Base-by-base conservation (phyloP, 2,797 vertebrate genomes). In the Esox lucius region DNA sequence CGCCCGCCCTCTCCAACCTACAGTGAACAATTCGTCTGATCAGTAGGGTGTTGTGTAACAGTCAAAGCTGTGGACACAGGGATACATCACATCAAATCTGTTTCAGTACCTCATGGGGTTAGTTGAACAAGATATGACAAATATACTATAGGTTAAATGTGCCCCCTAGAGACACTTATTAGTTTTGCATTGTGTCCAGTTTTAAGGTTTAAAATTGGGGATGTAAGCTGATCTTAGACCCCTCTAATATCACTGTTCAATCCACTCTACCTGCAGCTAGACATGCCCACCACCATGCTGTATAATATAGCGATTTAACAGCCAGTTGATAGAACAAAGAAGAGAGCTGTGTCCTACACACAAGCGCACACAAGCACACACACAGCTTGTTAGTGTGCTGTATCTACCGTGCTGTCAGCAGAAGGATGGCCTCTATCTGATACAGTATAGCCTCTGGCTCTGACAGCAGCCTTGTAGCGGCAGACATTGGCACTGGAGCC, bases 1-100 rank as follows among this genome's bases (percentile, higher is more conserved):
- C 56, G 73, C 72, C 74, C 67, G 5, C 26, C 78, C 73, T 74
- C 78, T 65, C 66, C n/a, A 61, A 12, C 56, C 56, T 61, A 24
- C 22, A 13, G 8, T 46, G 42, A 46, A 6, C 42, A 24, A 24
- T 26, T 56, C 22, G 26, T 9, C 24, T 24, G n/a, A 61, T 61
- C 56, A 24, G 56, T 61, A 61, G 24, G 24, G 56, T 61, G 7
- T 61, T 61, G 12, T 61, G 56, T 61, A 12, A 61, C 61, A 13
- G 56, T 61, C 56, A 61, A 24, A 9, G 53, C 9, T 11, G n/a
- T 61, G 56, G 56, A 61, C 22, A 61, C 56, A 61, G 56, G 56
- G 22, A 61, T 61, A 11, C 11, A 11, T 13, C 19, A 61, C 22
- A 61, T 61, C 1, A 24, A 24, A 61, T 61, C 56, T 61, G 12